Base-by-base conservation (phyloP, 2,113 vertebrate species). In the Sardina pilchardus region DNA sequence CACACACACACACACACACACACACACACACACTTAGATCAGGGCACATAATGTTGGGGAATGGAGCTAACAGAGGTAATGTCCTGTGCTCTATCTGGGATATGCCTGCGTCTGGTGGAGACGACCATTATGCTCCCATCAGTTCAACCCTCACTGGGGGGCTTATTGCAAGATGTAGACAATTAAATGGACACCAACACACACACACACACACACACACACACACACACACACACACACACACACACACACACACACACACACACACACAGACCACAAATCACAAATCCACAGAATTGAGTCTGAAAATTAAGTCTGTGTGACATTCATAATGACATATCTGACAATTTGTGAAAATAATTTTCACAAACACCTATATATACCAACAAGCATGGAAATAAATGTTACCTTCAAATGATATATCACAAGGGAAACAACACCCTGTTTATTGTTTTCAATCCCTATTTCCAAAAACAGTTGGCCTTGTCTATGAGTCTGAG, bases 11-110 rank as follows among this genome's bases (percentile, higher is more conserved):
- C 12, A 67, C 53, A 82, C 47, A 12, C 21, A 10, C 30, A 84
- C 44, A 48, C 59, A 78, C n/a, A 48, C 63, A 85, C 81, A 86
- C 12, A 67, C 53, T n/a, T n/a, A 82, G 39, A 42, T 42, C 47
- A 4, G 50, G 50, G 50, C 53, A 59, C 53, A 59, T 59, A 21
- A 24, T 24, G 53, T 59, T 59, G 53, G 53, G 21, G 53, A 24
- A 59, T 53, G 16, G 19, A 21, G 17, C 50, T 19, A 21, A 53
- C 50, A 4, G 50, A 53, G 19, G 24, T 7, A 56, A 56, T 19
- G 21, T 26, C 24, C 21, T 63, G 21, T 63, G 56, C 56, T 63
- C 63, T 30, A 1, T 30, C n/a, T 26, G 63, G 63, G n/a, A 67
- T 30, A 12, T 67, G 63, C 1, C 7, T 67, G 7, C 30, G 63